Conservation (phyloP, 2,888 invertebrate genomes). For the Erpobdella octoculata region DNA sequence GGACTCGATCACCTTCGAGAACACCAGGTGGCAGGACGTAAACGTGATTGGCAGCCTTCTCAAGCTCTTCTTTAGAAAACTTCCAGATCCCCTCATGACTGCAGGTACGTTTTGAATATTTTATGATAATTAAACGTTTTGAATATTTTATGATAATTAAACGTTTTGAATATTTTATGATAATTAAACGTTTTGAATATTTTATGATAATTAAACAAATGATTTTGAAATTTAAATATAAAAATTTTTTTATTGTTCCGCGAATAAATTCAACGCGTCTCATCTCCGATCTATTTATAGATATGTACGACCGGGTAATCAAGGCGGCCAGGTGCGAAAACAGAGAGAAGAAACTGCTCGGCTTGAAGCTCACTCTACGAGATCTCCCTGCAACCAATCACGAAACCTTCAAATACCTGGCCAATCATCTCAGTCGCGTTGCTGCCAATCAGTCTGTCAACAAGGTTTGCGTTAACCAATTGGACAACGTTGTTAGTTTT, state of each 20-base stretch:
- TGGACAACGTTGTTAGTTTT: neutral
- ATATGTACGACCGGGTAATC: conserved; percentile 82
- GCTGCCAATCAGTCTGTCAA: conserved; percentile 68
- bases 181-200: too few relatives aligned
- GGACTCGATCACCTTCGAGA: conserved; percentile 46
- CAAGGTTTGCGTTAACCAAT: conserved; percentile 54
- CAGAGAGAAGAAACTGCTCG: conserved; percentile 66
- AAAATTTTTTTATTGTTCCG: too few relatives aligned
- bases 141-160: neutral
- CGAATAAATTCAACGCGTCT: too few relatives aligned
- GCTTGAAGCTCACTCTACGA: conserved; percentile 65
- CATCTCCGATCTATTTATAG: conserved; percentile 53
- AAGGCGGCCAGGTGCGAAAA: conserved; percentile 79
- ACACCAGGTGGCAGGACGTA: conserved; percentile 76
- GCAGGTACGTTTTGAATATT: conserved; percentile 44
- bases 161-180: neutral
- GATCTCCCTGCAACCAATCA: conserved; percentile 81
- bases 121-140: neutral
- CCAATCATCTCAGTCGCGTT: conserved; percentile 77
- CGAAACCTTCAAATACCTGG: conserved; percentile 81
- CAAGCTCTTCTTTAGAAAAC: conserved; percentile 76
- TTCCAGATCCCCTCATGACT: conserved; percentile 86
- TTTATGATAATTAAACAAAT: too few relatives aligned
- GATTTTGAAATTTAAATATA: too few relatives aligned
- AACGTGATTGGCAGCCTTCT: conserved; percentile 86